phyloP scores from a whole-genome alignment of 2,888 invertebrate genomes.

The Pyrrhosoma nymphula region DNA sequence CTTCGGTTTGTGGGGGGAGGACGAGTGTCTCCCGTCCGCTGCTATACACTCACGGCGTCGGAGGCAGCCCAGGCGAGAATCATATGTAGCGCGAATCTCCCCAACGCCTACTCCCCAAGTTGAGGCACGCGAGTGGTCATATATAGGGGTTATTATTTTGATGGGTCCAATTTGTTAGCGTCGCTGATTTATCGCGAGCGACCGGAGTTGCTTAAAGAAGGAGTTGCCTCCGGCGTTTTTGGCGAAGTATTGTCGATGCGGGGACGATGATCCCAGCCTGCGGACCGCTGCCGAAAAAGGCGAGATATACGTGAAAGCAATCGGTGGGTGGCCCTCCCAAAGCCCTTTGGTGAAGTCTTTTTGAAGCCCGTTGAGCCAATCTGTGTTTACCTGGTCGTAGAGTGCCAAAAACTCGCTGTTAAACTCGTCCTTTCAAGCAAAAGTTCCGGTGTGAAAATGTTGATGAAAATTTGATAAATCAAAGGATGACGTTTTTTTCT shows the following conservation, averaged over 20 bases:
- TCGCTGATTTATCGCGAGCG: not conserved
- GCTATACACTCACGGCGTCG: too few relatives aligned
- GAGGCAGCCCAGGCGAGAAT: not conserved
- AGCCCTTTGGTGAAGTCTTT: not conserved
- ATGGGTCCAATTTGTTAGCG: not conserved
- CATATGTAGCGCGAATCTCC: not conserved
- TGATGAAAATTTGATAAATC: too few relatives aligned
- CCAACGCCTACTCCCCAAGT: not conserved
- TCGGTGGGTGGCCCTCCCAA: not conserved
- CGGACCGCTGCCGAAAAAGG: conserved; percentile 4
- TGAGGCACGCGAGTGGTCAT: not conserved
- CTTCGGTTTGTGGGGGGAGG: not conserved
- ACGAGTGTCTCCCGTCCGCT: too few relatives aligned
- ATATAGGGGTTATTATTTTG: not conserved
- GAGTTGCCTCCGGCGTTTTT: not conserved
- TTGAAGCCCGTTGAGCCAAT: too few relatives aligned
- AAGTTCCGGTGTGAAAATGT: too few relatives aligned
- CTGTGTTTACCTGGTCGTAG: too few relatives aligned
- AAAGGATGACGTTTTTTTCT: too few relatives aligned
- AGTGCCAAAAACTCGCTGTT: too few relatives aligned
- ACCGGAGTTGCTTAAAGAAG: not conserved
- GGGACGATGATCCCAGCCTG: not conserved
- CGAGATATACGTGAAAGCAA: not conserved
- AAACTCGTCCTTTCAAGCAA: too few relatives aligned
- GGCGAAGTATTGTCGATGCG: not conserved